Evolutionary conservation across 1,140 invertebrate genomes (phyloP).

Genomic region (Drosophila lini): DNA sequence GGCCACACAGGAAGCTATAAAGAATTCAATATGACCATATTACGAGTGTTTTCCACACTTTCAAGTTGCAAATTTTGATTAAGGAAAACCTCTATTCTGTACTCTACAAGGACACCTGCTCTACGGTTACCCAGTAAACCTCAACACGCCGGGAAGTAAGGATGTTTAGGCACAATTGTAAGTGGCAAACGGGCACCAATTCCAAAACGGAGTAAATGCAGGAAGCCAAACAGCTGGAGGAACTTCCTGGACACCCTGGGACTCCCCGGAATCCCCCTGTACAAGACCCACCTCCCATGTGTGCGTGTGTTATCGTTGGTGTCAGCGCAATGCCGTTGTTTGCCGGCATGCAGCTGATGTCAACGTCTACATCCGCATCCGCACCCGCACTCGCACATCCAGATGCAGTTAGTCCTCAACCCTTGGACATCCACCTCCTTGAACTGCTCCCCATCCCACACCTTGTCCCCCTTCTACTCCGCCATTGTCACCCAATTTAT

Average conservation of each 20-base stretch:
- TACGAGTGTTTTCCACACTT: too few species aligned
- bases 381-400: conserved; percentile 10
- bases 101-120: background rate
- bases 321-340: conserved; percentile 37
- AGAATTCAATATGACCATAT: too few species aligned
- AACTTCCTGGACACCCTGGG: background rate
- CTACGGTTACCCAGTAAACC: too few species aligned
- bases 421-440: conserved; percentile 3
- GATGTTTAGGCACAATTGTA: background rate
- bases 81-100: too few species aligned
- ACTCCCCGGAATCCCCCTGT: background rate
- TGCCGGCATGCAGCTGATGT: conserved; percentile 24
- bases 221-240: background rate
- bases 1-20: background rate
- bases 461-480: background rate
- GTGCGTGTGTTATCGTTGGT: conserved; percentile 17
- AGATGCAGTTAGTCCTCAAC: background rate
- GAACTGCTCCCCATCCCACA: background rate
- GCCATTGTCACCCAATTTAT: conserved; percentile 44
- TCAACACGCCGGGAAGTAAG: too few species aligned
- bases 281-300: background rate
- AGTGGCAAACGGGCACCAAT: background rate
- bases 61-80: too few species aligned
- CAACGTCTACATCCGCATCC: conserved; percentile 11
- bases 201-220: background rate